Percentiles rank a stretch among this genome's conserved stretches.
These are phyloP conservation scores for Micrasema longulum DNA, from an alignment of 1,140 invertebrate genomes.

Conservation along the genomic window DNA sequence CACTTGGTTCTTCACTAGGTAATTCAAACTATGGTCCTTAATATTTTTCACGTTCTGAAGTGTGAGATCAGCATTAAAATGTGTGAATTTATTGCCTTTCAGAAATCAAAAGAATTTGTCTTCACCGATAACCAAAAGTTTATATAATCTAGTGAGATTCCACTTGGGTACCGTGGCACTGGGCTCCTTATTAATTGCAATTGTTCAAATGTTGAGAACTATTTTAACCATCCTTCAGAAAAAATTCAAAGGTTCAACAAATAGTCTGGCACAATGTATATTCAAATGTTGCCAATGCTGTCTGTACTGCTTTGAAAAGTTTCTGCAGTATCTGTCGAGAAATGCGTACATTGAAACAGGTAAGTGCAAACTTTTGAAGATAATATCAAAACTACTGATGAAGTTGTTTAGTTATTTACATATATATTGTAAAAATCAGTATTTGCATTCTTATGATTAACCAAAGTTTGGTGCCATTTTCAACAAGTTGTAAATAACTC, in stretches of 20 bases:
- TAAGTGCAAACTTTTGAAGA: no score
- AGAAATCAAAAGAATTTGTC: slow-evolving; percentile 76
- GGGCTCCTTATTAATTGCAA: slow-evolving; percentile 79
- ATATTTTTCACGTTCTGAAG: no score
- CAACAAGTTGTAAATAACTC: no score
- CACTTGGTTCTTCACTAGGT: slow-evolving; percentile 85
- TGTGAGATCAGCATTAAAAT: neutral
- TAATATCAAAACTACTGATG: no score
- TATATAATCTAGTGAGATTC: slow-evolving; percentile 72
- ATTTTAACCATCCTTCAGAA: slow-evolving; percentile 65
- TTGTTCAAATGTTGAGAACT: slow-evolving; percentile 75
- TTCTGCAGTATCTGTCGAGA: slow-evolving; percentile 77
- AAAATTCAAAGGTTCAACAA: slow-evolving; percentile 62
- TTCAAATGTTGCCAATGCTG: slow-evolving; percentile 80
- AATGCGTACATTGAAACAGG: slow-evolving; percentile 87
- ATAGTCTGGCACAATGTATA: slow-evolving; percentile 59
- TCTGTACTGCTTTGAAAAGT: slow-evolving; percentile 79
- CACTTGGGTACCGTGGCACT: slow-evolving; percentile 84
- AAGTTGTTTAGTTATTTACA: no score
- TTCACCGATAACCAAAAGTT: slow-evolving; percentile 70
- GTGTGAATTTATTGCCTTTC: slow-evolving; percentile 47
- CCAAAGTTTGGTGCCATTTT: no score
- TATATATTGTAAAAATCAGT: no score
- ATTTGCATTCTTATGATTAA: no score
- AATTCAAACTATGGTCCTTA: slow-evolving; percentile 31